These are phyloP conservation scores for Euleptes europaea DNA, from an alignment of 2,113 vertebrate genomes.

Conservation along the genomic window DNA sequence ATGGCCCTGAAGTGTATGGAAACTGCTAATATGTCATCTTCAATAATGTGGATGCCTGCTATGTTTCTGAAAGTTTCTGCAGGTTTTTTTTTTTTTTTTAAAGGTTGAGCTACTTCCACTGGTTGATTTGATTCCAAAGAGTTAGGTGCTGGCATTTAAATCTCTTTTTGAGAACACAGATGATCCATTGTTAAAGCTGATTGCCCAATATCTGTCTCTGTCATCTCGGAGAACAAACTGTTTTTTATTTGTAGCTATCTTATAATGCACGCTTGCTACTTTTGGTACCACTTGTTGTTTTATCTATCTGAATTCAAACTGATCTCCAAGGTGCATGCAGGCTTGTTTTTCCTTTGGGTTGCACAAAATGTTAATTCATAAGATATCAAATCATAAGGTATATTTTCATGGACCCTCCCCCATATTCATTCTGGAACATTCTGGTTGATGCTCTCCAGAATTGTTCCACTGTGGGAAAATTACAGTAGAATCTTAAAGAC, in stretches of 20 bases:
- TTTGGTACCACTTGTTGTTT: slow-evolving; percentile 54
- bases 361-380: neutral
- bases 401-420: neutral
- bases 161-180: slow-evolving; percentile 64
- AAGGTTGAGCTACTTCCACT: slow-evolving; percentile 59
- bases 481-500: too few species aligned
- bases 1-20: slow-evolving; percentile 49
- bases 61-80: slow-evolving; percentile 56
- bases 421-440: too few species aligned
- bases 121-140: slow-evolving; percentile 60
- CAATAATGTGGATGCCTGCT: slow-evolving; percentile 57
- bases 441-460: too few species aligned
- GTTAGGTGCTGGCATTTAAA: slow-evolving; percentile 54
- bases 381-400: too few species aligned
- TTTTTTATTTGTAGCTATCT: slow-evolving; percentile 53
- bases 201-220: slow-evolving; percentile 64
- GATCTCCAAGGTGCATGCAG: slow-evolving; percentile 14
- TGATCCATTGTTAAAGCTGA: slow-evolving; percentile 66
- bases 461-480: too few species aligned
- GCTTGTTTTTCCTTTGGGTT: neutral
- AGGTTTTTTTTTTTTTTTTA: slow-evolving; percentile 25
- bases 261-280: slow-evolving; percentile 36
- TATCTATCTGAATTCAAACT: slow-evolving; percentile 44
- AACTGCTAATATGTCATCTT: slow-evolving; percentile 56
- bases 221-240: slow-evolving; percentile 60